phyloP scores from a whole-genome alignment of 2,888 invertebrate species.

The Mythimna lalbum region DNA sequence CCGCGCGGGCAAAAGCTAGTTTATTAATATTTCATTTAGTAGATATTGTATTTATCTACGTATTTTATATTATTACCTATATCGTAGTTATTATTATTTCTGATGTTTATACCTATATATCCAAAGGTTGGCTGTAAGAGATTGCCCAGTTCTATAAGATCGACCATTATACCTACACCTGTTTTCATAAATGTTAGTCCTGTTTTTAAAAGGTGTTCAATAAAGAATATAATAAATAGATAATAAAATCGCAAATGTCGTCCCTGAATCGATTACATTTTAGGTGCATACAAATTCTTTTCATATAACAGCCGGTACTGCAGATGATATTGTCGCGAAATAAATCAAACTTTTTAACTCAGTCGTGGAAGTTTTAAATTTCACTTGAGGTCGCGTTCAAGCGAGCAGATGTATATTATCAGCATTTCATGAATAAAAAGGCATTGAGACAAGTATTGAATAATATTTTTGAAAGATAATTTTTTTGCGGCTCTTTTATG shows the following conservation, averaged over 20 bases:
- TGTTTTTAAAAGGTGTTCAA: no score
- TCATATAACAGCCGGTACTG: not conserved
- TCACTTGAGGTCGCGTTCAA: constrained; percentile 70
- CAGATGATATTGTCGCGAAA: constrained; percentile 51
- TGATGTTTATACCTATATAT: no score
- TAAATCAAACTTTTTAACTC: constrained; percentile 58
- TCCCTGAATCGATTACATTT: not conserved
- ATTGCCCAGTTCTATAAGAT: no score
- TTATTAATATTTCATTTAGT: no score
- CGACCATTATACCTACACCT: no score
- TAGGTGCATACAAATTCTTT: constrained; percentile 7
- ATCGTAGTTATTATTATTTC: no score
- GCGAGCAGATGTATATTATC: constrained; percentile 66
- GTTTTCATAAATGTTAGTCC: no score
- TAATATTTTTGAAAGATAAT: constrained; percentile 22
- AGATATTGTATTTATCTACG: no score
- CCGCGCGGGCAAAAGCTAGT: no score
- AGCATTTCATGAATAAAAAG: constrained; percentile 65
- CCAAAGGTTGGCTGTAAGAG: no score
- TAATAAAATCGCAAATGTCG: not conserved
- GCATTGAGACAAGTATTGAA: constrained; percentile 16
- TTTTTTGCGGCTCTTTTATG: not conserved
- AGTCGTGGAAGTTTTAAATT: constrained; percentile 73
- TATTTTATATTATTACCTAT: no score
- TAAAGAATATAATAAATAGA: no score